Base-by-base conservation (phyloP, 30 jellyfish, hydroid and myxozoan genomes). In the Cassiopea andromeda region DNA sequence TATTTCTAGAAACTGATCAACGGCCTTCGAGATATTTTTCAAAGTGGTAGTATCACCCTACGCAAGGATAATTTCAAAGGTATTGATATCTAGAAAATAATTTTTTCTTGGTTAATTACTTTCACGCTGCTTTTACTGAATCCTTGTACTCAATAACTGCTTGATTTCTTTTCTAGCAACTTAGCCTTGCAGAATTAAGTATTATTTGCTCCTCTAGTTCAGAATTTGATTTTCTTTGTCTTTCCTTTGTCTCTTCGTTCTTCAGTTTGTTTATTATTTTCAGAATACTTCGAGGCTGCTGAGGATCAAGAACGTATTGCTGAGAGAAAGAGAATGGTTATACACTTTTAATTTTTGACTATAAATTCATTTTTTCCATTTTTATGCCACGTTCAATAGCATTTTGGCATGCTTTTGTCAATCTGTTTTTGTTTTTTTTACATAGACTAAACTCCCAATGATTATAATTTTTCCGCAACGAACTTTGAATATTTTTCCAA, bases 61-160 rank as follows among this genome's bases (percentile, higher is more conserved):
- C 96, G 79, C 67, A 86, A 83, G 83, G 99, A 84, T 6, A 94
- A 95, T 81, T 95, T 69, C 81, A 87, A 87, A 87, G 99, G 99
- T 91, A 49, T 50, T 16, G 9, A 6, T 50, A 2, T 50, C 9
- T 50, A 50, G 8, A 2, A 2, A 2, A 2, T 5, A 50, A 9
- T 9, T 9, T 9, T 2, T 50, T 2, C 8, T 50, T 50, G 64
- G 9, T 50, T 50, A 50, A 2, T 50, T 50, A 50, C 5, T 50
- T 50, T 50, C 64, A n/a, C n/a, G n/a, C n/a, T n/a, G n/a, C n/a
- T n/a, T n/a, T n/a, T n/a, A n/a, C n/a, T n/a, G n/a, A n/a, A n/a
- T n/a, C n/a, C n/a, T n/a, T n/a, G n/a, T n/a, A n/a, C n/a, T n/a
- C n/a, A n/a, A n/a, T n/a, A n/a, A n/a, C n/a, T n/a, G n/a, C n/a